A percentile compares a stretch with the other conserved stretches of the same genome.
These are phyloP conservation scores for Diabrotica virgifera DNA, from an alignment of 1,140 invertebrate genomes.

Conservation along the genomic window DNA sequence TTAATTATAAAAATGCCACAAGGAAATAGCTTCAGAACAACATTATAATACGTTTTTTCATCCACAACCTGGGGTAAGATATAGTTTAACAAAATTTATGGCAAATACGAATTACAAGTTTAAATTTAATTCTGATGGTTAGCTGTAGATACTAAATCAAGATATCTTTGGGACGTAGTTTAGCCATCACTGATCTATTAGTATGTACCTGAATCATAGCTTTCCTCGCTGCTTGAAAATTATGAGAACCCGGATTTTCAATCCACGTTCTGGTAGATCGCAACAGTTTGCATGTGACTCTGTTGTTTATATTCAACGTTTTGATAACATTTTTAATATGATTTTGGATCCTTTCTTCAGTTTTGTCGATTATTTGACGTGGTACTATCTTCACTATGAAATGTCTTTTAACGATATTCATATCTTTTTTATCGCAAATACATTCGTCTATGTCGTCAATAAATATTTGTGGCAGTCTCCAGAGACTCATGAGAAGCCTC, in stretches of 20 bases:
- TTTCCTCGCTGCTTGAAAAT: conserved; percentile 42
- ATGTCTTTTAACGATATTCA: conserved; percentile 37
- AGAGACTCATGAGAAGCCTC: conserved; percentile 45
- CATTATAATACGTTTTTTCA: too few relatives aligned
- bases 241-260: conserved; percentile 37
- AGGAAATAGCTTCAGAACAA: too few relatives aligned
- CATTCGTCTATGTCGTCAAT: conserved; percentile 40
- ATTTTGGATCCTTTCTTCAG: conserved; percentile 25
- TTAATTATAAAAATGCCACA: too few relatives aligned
- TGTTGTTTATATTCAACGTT: conserved; percentile 39
- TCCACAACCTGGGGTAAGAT: too few relatives aligned
- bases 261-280: conserved; percentile 40
- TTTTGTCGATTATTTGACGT: conserved; percentile 37
- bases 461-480: conserved; percentile 42
- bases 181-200: too few relatives aligned
- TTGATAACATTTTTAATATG: conserved; percentile 37
- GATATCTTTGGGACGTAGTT: too few relatives aligned
- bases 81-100: too few relatives aligned
- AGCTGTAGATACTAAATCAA: too few relatives aligned
- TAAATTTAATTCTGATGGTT: too few relatives aligned
- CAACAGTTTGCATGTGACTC: conserved; percentile 35
- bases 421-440: conserved; percentile 41
- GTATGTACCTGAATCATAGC: conserved; percentile 42
- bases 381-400: conserved; percentile 46
- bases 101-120: too few relatives aligned